Conservation (phyloP, 2,888 invertebrate genomes). For the Euplagia quadripunctaria region DNA sequence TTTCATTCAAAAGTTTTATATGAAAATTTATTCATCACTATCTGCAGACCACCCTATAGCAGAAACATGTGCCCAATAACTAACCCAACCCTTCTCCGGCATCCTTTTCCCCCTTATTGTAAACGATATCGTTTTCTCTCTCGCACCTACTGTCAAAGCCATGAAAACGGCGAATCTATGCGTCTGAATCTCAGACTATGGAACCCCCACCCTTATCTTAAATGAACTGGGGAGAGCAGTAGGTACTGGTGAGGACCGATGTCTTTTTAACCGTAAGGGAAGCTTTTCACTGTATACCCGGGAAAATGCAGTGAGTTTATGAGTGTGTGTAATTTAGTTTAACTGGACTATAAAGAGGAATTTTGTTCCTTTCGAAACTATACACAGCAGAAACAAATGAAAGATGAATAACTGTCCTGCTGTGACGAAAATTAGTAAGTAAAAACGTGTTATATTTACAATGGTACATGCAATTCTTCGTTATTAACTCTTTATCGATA, state of each 20-base stretch:
- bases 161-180: slow-evolving; percentile 85
- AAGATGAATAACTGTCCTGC: neutral
- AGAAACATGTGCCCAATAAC: slow-evolving; percentile 77
- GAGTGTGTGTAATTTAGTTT: neutral
- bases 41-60: slow-evolving; percentile 64
- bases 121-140: slow-evolving; percentile 59
- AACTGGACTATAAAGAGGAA: neutral
- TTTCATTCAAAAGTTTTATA: slow-evolving; percentile 43
- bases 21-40: slow-evolving; percentile 69
- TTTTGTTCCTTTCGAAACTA: neutral
- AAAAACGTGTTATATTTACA: neutral
- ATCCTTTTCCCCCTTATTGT: slow-evolving; percentile 66
- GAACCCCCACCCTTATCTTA: slow-evolving; percentile 80
- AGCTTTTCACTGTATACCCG: slow-evolving; percentile 35
- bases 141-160: slow-evolving; percentile 79
- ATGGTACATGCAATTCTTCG: too few species aligned
- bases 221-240: slow-evolving; percentile 81
- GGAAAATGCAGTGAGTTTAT: neutral
- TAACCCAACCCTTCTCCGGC: slow-evolving; percentile 75
- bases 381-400: neutral
- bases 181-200: slow-evolving; percentile 80
- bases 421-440: too few species aligned
- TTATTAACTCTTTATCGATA: too few species aligned
- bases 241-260: slow-evolving; percentile 59
- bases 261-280: slow-evolving; percentile 56